Evolutionary conservation across 2,797 vertebrate species (phyloP), one percentile per base, ranked within the genome.

Genomic region (Chiloscyllium punctatum): DNA sequence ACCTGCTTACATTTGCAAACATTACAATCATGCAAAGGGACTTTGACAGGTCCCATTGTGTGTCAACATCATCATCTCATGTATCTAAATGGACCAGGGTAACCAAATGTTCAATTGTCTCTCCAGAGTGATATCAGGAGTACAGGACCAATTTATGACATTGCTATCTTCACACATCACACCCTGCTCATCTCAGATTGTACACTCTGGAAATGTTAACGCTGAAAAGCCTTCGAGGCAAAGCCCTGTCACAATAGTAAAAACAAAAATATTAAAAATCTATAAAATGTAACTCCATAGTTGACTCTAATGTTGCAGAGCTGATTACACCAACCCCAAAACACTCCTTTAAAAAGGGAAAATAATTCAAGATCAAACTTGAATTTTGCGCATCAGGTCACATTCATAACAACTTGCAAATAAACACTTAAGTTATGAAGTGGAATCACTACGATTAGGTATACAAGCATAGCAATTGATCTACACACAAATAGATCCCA

Each of bases 61-160:
- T 37, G 66, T 4, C 66, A 42, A 68, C n/a, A 69, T 68, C 68
- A 68, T 90, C 84, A 57, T 69, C n/a, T 66, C 66, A 69, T 69
- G n/a, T 69, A 66, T 94, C 90, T 90, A 92, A 68, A 68, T 33
- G 68, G 53, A 18, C 62, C 90, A 62, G 62, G 9, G 1, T 94
- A 94, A 69, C 6, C 90, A 94, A 16, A 94, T 69, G 62, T 91
- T 91, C 42, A 94, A 94, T 94, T 37, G 69, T 42, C 13, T n/a
- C 66, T 94, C 90, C 90, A 94, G 90, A 69, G 53, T 27, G 51
- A 88, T 30, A 57, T 53, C 27, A 57, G 9, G 53, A 88, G 42
- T 42, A 21, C 33, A 94, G 90, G 30, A 21, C n/a, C n/a, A 13
- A 94, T 68, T 69, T 68, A 94, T 37, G 69, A 94, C 21, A 94